Evolutionary conservation across 2,888 invertebrate genomes (phyloP).

Genomic region (Erebia epiphron): DNA sequence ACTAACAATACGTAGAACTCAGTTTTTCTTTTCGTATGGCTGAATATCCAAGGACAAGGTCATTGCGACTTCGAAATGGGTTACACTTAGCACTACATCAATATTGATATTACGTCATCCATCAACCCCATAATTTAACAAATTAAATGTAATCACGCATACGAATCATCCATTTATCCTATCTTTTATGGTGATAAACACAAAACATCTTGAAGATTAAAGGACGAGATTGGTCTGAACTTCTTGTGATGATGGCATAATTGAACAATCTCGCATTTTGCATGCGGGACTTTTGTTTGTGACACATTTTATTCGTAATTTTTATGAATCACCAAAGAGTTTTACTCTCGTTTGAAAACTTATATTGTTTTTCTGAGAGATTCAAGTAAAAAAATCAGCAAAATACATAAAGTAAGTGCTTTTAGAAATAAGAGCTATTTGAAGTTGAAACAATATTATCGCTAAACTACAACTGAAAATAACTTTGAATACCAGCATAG

Average conservation of each 20-base stretch:
- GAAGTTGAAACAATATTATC: background rate
- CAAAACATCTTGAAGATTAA: conserved; percentile 6
- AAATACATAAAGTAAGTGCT: background rate
- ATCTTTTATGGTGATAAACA: conserved; percentile 16
- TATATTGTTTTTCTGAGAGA: background rate
- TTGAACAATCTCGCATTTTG: background rate
- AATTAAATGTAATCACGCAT: conserved; percentile 54
- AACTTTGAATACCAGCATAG: too few species aligned
- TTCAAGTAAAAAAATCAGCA: background rate
- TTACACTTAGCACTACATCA: conserved; percentile 48
- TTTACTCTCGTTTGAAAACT: background rate
- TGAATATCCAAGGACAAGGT: conserved; percentile 48
- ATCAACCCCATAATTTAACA: conserved; percentile 59
- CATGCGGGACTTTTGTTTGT: conserved; percentile 3
- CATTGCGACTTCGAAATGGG: conserved; percentile 54
- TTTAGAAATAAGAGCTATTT: background rate
- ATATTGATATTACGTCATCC: conserved; percentile 46
- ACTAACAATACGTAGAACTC: conserved; percentile 4
- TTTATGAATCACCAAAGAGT: background rate
- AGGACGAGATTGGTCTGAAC: conserved; percentile 10
- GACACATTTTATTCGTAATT: background rate
- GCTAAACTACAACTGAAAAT: too few species aligned
- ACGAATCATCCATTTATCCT: conserved; percentile 35
- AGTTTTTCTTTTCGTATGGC: conserved; percentile 11
- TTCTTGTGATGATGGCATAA: conserved; percentile 1